Conservation (phyloP, 2,113 vertebrate genomes). For the Tragelaphus buxtoni region DNA sequence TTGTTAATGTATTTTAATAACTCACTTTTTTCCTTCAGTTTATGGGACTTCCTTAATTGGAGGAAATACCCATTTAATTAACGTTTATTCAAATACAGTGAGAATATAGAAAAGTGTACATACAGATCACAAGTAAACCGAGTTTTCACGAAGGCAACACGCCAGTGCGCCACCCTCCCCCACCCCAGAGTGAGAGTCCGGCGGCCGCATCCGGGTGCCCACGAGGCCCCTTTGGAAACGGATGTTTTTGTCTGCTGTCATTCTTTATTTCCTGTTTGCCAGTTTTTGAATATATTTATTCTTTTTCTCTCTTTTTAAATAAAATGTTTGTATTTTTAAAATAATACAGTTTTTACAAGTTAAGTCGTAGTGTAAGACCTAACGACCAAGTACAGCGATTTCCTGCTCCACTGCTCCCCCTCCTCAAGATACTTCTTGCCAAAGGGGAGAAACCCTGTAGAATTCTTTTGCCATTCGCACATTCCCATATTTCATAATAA, state of each 20-base stretch:
- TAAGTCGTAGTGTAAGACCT: background rate
- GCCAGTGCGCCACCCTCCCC: background rate
- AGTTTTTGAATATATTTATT: background rate
- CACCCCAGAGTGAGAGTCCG: background rate
- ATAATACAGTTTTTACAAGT: background rate
- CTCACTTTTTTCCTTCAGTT: background rate
- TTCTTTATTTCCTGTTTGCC: background rate
- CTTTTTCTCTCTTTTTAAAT: background rate
- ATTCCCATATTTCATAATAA: background rate
- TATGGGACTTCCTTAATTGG: background rate
- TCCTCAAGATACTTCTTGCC: background rate
- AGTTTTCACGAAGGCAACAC: background rate
- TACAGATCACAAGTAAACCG: background rate
- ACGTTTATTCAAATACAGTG: background rate
- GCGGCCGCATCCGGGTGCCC: background rate
- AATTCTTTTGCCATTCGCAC: background rate
- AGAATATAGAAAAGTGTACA: background rate
- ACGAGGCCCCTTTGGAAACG: background rate
- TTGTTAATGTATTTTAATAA: conserved; percentile 7
- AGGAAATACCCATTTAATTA: background rate
- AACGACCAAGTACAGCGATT: background rate
- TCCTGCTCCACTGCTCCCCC: background rate
- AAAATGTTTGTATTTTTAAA: background rate
- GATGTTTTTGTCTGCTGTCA: background rate
- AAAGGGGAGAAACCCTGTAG: background rate